Conservation (phyloP, 2,888 invertebrate genomes). For the Netelia melanura region DNA sequence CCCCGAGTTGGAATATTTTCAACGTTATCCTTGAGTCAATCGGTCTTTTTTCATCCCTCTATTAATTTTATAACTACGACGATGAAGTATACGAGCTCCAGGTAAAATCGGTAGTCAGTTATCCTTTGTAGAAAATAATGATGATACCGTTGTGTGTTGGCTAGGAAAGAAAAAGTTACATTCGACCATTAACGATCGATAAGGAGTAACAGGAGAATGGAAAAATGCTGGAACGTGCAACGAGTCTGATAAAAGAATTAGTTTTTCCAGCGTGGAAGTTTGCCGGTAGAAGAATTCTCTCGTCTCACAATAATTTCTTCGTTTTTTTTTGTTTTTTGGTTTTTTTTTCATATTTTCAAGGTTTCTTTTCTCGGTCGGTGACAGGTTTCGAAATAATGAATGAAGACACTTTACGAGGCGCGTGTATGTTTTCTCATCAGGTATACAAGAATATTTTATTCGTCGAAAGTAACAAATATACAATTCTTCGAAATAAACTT, state of each 20-base stretch:
- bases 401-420: not conserved
- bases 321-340: not conserved
- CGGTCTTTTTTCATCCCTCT: not conserved
- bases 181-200: too few species aligned
- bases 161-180: too few species aligned
- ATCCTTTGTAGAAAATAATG: too few species aligned
- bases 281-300: too few species aligned
- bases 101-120: too few species aligned
- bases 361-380: not conserved
- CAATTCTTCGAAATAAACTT: constrained; percentile 83
- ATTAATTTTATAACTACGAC: not conserved
- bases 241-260: too few species aligned
- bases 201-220: too few species aligned
- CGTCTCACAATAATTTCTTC: not conserved
- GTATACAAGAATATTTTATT: constrained; percentile 85
- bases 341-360: not conserved
- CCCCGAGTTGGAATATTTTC: constrained; percentile 1
- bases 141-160: too few species aligned
- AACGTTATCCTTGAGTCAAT: constrained; percentile 13
- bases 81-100: too few species aligned
- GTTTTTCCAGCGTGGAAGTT: too few species aligned
- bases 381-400: not conserved
- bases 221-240: too few species aligned
- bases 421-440: constrained; percentile 72
- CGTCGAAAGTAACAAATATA: constrained; percentile 85